Evolutionary conservation across 2,797 vertebrate species (phyloP).

Genomic region (Notolabrus celidotus): DNA sequence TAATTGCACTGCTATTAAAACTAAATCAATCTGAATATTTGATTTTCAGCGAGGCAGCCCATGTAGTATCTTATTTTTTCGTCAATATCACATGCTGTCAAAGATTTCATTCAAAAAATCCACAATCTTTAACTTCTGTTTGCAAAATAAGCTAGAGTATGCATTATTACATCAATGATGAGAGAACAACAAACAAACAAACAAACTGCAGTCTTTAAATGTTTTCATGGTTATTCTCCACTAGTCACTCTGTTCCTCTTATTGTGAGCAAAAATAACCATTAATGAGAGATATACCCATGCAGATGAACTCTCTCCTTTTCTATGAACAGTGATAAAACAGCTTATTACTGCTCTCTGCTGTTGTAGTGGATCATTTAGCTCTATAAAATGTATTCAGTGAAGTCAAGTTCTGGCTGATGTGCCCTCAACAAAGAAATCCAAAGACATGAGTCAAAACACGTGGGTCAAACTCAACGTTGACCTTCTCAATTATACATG

Average conservation of each 20-base stretch:
- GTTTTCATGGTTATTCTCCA: neutral
- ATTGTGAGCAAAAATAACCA: neutral
- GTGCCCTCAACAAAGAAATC: conserved; percentile 30
- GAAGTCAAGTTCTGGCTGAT: conserved; percentile 16
- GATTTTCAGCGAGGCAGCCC: no score
- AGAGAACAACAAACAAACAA: no score
- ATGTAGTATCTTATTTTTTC: no score
- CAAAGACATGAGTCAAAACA: conserved; percentile 34
- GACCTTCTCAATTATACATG: conserved; percentile 44
- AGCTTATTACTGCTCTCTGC: conserved; percentile 14
- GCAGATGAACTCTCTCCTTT: neutral
- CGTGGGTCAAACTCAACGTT: conserved; percentile 29
- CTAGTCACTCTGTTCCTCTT: neutral
- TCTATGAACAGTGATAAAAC: neutral
- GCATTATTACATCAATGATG: no score
- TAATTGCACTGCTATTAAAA: no score
- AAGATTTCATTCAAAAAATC: no score
- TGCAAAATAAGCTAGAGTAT: no score
- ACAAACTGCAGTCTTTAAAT: neutral
- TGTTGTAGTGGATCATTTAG: conserved; percentile 7
- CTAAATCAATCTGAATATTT: no score
- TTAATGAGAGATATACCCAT: neutral
- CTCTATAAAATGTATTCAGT: conserved; percentile 5
- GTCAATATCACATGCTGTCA: no score
- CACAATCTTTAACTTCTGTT: no score